Percentiles rank a stretch among this genome's conserved stretches.
Evolutionary conservation across 2,797 vertebrate genomes (phyloP).

Genomic region (Tarsius wallacei): DNA sequence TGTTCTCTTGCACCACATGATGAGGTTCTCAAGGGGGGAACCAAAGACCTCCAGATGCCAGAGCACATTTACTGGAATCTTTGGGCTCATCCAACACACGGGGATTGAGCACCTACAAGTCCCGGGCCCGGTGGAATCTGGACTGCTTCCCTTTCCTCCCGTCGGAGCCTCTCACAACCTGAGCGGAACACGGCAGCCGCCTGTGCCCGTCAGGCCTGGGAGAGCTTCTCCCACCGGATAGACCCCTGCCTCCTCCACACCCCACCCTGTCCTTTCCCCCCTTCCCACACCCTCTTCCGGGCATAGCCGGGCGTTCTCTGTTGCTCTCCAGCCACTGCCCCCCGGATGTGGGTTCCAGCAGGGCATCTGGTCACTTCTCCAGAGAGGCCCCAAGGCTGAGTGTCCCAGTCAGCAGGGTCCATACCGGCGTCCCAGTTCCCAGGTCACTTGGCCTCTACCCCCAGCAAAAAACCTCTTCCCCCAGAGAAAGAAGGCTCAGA

Average conservation of each 20-base stretch:
- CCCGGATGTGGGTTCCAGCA: not conserved
- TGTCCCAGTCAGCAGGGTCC: not conserved
- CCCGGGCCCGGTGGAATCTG: not conserved
- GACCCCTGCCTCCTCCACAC: not conserved
- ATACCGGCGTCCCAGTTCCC: not conserved
- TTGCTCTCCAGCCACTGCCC: not conserved
- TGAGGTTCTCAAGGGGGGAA: not conserved
- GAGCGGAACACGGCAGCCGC: not conserved
- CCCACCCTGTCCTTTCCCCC: not conserved
- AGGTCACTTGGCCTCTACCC: conserved; percentile 21
- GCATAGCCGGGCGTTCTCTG: not conserved
- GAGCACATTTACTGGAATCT: not conserved
- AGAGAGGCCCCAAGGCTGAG: not conserved
- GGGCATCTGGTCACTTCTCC: not conserved
- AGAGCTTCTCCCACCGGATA: not conserved
- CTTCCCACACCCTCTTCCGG: not conserved
- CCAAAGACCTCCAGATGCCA: not conserved
- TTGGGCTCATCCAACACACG: not conserved
- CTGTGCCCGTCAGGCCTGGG: not conserved
- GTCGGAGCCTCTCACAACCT: not conserved
- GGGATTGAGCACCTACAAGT: fast-evolving
- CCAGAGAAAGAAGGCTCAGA: not conserved
- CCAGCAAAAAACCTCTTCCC: conserved; percentile 73
- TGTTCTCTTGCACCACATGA: not conserved
- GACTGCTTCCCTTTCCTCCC: not conserved